phyloP scores from a whole-genome alignment of 2,113 vertebrate species.

The Morone chrysops region DNA sequence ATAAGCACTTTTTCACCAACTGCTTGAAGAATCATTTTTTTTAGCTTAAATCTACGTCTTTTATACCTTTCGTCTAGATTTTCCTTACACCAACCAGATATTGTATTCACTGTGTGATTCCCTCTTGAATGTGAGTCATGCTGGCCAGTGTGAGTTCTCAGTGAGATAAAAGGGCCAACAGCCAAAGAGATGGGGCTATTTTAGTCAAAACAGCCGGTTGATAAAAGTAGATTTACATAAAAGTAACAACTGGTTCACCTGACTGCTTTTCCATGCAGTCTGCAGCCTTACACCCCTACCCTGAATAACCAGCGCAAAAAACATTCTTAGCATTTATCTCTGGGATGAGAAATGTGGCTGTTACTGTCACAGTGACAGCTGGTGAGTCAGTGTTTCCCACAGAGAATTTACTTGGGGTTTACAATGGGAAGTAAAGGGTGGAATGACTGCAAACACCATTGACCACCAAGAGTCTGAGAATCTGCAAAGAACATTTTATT shows the following conservation, averaged over 20 bases:
- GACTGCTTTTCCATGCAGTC: conserved; percentile 13
- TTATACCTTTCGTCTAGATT: conserved; percentile 14
- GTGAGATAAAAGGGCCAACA: conserved; percentile 32
- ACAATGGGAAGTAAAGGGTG: conserved; percentile 11
- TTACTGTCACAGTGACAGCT: neutral
- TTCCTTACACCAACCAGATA: conserved; percentile 28
- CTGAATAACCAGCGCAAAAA: neutral
- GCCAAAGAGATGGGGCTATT: conserved; percentile 46
- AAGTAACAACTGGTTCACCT: conserved; percentile 1
- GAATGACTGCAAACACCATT: neutral
- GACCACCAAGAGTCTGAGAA: conserved; percentile 3
- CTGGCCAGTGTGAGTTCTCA: conserved; percentile 27
- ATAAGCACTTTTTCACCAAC: neutral
- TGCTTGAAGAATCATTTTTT: neutral
- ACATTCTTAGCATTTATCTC: neutral
- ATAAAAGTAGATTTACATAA: conserved; percentile 38
- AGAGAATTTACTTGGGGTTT: conserved; percentile 3
- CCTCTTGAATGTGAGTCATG: conserved; percentile 54
- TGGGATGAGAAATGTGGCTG: neutral
- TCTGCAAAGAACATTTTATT: conserved; percentile 3
- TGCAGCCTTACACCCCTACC: neutral
- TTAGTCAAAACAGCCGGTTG: conserved; percentile 42
- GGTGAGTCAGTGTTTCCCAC: conserved; percentile 14
- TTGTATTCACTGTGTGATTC: conserved; percentile 51
- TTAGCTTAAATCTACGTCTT: conserved; percentile 4